Percentiles rank a stretch among this genome's conserved stretches.
phyloP scores from a whole-genome alignment of 2,797 vertebrate species.

The Ctenosaura bakeri region DNA sequence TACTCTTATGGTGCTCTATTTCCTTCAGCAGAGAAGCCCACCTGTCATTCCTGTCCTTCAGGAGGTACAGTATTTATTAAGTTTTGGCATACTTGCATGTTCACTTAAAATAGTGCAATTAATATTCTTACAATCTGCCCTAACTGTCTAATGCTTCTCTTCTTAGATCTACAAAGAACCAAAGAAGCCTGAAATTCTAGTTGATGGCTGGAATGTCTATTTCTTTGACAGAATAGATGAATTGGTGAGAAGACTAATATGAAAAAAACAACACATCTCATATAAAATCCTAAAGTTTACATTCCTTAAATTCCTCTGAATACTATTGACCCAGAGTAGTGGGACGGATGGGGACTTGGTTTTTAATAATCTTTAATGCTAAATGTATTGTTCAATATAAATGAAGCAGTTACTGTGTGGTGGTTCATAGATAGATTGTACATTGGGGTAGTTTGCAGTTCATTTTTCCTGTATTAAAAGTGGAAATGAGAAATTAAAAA shows the following conservation, averaged over 20 bases:
- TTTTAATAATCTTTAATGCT: neutral
- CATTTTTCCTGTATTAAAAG: neutral
- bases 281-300: constrained; percentile 11
- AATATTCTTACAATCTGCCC: constrained; percentile 43
- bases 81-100: neutral
- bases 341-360: too few species aligned
- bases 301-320: neutral
- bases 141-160: constrained; percentile 68
- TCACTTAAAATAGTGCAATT: constrained; percentile 35
- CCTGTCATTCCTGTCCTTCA: constrained; percentile 95
- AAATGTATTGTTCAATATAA: neutral
- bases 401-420: neutral
- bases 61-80: constrained; percentile 84
- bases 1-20: constrained; percentile 97
- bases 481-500: too few species aligned
- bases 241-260: constrained; percentile 82
- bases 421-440: neutral
- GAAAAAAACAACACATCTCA: neutral
- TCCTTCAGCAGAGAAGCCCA: constrained; percentile 92
- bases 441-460: neutral
- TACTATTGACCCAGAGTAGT: neutral
- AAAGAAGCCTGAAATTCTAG: constrained; percentile 89
- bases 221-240: constrained; percentile 90
- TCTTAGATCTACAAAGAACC: constrained; percentile 89
- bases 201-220: constrained; percentile 96